Conservation (phyloP, 2,888 invertebrate species). For the Pollenia labialis region DNA sequence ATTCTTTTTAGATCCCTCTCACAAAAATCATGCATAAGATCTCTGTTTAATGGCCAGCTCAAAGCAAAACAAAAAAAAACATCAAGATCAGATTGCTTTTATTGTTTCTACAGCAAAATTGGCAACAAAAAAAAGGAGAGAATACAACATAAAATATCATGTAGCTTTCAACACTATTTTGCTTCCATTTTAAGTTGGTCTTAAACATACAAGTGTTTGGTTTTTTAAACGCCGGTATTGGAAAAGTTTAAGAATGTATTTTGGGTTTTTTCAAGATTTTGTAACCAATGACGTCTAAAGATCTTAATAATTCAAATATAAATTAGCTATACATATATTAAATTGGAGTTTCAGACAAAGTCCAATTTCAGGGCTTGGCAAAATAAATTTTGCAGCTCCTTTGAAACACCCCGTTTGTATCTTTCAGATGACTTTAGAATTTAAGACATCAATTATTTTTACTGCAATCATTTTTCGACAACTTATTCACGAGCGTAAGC, state of each 20-base stretch:
- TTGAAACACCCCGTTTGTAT: too few species aligned
- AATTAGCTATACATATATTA: too few species aligned
- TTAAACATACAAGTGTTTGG: conserved; percentile 15
- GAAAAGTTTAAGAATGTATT: not conserved
- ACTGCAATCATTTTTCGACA: too few species aligned
- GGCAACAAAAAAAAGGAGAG: conserved; percentile 51
- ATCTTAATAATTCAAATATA: not conserved
- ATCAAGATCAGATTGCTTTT: conserved; percentile 1
- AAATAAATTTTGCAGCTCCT: too few species aligned
- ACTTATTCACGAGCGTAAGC: too few species aligned
- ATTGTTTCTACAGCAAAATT: conserved; percentile 29
- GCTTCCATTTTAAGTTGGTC: conserved; percentile 67
- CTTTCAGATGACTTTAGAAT: too few species aligned
- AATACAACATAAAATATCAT: conserved; percentile 70
- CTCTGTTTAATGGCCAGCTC: conserved; percentile 45
- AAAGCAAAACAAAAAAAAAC: conserved; percentile 2
- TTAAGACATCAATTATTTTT: too few species aligned
- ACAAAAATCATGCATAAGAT: conserved; percentile 62
- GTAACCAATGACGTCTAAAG: not conserved
- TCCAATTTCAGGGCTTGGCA: too few species aligned
- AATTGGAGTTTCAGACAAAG: too few species aligned
- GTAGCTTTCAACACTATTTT: conserved; percentile 73
- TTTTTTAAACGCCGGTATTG: not conserved
- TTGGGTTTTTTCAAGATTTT: not conserved
- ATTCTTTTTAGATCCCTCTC: conserved; percentile 62